Percentiles rank a stretch among this genome's conserved stretches.
Evolutionary conservation across 2,888 invertebrate genomes (phyloP).

Genomic region (Lypha dubia): DNA sequence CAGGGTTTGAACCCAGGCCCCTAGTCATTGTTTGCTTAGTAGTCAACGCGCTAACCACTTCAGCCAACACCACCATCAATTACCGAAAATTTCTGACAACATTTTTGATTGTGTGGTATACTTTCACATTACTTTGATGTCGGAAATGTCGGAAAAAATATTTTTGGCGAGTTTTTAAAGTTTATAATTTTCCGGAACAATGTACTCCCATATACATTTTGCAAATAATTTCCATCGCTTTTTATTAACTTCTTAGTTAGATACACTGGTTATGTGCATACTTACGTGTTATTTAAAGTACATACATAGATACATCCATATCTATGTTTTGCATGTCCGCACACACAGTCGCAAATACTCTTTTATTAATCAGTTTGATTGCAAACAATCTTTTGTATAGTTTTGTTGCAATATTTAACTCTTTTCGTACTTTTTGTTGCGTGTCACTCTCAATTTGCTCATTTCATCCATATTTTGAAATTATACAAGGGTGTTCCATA

Average conservation of each 20-base stretch:
- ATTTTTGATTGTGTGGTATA: too few relatives aligned
- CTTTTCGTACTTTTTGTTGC: slow-evolving; percentile 1
- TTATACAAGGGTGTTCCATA: neutral
- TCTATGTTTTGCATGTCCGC: neutral
- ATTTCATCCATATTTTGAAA: neutral
- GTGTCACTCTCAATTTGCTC: slow-evolving; percentile 1
- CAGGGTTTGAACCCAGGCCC: too few relatives aligned
- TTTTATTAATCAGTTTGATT: slow-evolving; percentile 24
- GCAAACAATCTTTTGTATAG: slow-evolving; percentile 27
- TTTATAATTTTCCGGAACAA: too few relatives aligned
- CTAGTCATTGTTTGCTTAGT: too few relatives aligned
- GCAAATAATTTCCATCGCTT: neutral
- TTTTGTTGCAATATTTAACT: slow-evolving; percentile 21
- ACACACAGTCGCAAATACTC: neutral
- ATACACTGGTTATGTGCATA: neutral
- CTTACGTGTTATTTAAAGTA: too few relatives aligned
- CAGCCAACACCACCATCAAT: too few relatives aligned
- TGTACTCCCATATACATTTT: too few relatives aligned
- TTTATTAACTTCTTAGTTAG: neutral
- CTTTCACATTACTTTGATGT: too few relatives aligned
- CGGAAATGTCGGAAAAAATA: too few relatives aligned
- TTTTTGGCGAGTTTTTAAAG: too few relatives aligned
- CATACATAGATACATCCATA: neutral
- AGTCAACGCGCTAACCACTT: too few relatives aligned
- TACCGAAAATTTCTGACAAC: too few relatives aligned